Evolutionary conservation across 2,113 vertebrate species (phyloP), one percentile per base, ranked within the genome.

Genomic region (Fulmarus glacialis): DNA sequence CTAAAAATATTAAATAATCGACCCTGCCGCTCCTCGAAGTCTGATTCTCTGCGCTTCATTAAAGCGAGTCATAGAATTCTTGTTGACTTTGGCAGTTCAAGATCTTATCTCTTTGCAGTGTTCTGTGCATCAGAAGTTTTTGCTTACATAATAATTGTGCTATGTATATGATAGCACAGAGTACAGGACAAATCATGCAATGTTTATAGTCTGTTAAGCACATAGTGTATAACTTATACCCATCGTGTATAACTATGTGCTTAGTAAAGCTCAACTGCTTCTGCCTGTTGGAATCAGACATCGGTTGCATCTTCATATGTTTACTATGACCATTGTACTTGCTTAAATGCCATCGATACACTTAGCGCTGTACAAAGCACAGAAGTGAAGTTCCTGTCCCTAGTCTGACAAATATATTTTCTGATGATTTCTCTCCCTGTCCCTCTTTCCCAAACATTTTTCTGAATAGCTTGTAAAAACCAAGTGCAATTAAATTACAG

Each of bases 171-270:
- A n/a, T 11, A 53, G 72, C 63, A 86, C 21, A 47, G 50, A 78
- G 38, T 78, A 40, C 36, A 86, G 55, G 75, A 74, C 24, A 93
- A 79, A 55, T 1, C 29, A 27, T 45, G 27, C n/a, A 20, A 1
- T 45, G 18, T 89, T 75, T 81, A 38, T 45, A 70, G 40, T 32
- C 36, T 64, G 32, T 45, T 66, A 73, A 86, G 53, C 40, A 77
- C 48, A 45, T 1, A 13, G 23, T 8, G 4, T 53, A 1, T n/a
- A 64, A 67, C 40, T 71, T 34, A 5, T 7, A n/a, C 24, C 29
- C 18, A 22, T 15, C 0, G 0, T n/a, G 23, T 82, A 15, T 66
- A 66, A 19, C n/a, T 83, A 0, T 34, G 59, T 67, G 55, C 53
- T 60, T 56, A 34, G 30, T 64, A 82, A 89, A 83, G 38, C 38